phyloP scores from a whole-genome alignment of 2,797 vertebrate genomes.

The Stomatorhinus walkeri region DNA sequence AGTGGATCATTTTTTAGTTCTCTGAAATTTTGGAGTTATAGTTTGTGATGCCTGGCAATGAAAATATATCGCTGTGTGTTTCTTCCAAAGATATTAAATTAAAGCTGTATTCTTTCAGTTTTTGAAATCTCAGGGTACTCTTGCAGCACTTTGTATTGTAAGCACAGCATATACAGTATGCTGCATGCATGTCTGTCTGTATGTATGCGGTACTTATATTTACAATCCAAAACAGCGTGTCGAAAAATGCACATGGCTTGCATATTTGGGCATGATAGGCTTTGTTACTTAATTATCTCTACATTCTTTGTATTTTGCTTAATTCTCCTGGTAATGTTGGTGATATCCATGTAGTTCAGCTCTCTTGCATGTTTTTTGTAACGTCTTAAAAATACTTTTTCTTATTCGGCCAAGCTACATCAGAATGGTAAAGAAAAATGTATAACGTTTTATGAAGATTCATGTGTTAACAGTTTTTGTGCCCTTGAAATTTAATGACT shows the following conservation, averaged over 20 bases:
- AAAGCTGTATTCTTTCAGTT: neutral
- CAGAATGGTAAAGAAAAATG: neutral
- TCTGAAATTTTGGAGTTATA: neutral
- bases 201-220: neutral
- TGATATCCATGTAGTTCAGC: neutral
- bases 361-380: neutral
- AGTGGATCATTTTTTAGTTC: neutral
- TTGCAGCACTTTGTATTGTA: neutral
- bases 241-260: neutral
- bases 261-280: neutral
- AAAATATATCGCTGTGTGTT: neutral
- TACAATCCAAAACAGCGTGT: neutral
- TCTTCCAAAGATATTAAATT: neutral
- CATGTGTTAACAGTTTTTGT: neutral
- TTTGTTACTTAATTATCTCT: neutral
- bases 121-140: slow-evolving; percentile 6
- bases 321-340: neutral
- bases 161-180: neutral
- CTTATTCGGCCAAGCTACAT: neutral
- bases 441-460: neutral
- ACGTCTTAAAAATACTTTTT: neutral
- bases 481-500: neutral
- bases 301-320: neutral
- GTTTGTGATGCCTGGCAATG: neutral
- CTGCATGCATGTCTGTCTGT: no score